A percentile compares a stretch with the other conserved stretches of the same genome.
These are phyloP conservation scores for Mellilla xanthometata DNA, from an alignment of 2,888 invertebrate species.

Conservation along the genomic window DNA sequence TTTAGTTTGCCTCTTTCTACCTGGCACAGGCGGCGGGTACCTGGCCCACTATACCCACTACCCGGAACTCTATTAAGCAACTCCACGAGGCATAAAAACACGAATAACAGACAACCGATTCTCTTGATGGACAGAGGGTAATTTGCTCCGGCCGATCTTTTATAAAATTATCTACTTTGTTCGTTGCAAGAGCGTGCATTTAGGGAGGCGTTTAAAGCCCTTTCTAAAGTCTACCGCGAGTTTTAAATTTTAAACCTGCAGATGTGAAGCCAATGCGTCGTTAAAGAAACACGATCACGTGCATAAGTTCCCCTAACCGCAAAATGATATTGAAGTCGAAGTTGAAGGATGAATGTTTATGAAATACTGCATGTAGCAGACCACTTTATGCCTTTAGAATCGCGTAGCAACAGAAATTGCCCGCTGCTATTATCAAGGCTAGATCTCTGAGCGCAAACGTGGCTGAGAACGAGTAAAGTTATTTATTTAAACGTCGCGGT, in stretches of 20 bases:
- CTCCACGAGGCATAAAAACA: constrained; percentile 67
- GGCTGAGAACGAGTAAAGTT: constrained; percentile 19
- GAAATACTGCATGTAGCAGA: constrained; percentile 20
- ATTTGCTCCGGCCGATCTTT: constrained; percentile 49
- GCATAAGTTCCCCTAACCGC: constrained; percentile 26
- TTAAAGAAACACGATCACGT: constrained; percentile 28
- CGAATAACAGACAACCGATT: constrained; percentile 53
- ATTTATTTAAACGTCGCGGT: constrained; percentile 19
- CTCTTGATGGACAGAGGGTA: constrained; percentile 56
- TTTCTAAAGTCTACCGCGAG: constrained; percentile 17
- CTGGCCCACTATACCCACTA: constrained; percentile 65
- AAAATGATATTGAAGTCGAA: constrained; percentile 31
- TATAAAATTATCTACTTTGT: constrained; percentile 51
- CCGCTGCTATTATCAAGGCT: constrained; percentile 17
- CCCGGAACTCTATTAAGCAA: constrained; percentile 75
- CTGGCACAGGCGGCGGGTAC: constrained; percentile 55
- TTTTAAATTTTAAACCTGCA: constrained; percentile 12
- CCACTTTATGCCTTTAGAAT: constrained; percentile 6
- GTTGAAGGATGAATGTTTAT: constrained; percentile 34
- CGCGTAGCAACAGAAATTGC: constrained; percentile 17
- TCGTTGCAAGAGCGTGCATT: constrained; percentile 27
- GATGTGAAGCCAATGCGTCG: constrained; percentile 18
- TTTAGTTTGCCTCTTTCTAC: constrained; percentile 56
- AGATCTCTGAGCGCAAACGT: constrained; percentile 5
- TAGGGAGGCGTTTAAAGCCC: constrained; percentile 24